Evolutionary conservation across 2,113 vertebrate genomes (phyloP), one percentile per base, ranked within the genome.

Genomic region (Columba livia): DNA sequence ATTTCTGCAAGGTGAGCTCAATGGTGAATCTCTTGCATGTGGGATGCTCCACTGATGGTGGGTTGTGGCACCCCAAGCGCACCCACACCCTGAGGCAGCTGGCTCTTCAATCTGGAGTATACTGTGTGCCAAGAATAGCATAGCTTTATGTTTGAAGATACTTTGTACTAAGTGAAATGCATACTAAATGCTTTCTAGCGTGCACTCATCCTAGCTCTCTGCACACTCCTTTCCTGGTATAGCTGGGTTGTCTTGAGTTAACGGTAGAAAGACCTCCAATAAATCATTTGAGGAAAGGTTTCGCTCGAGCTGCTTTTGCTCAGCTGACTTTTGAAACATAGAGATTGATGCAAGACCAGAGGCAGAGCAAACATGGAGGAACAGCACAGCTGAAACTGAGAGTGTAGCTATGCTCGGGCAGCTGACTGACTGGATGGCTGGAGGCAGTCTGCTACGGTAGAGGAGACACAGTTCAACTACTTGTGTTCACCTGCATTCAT

Each of bases 371-470:
- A n/a, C 1, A 0, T 7, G 29, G 50, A 72, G 65, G 70, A 87
- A 3, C 44, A 69, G 77, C 0, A 0, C 18, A 61, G 57, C 80
- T 81, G 69, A 42, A 67, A n/a, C 57, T 2, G 4, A 5, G 56
- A 58, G 42, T 2, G 5, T 42, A 12, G 18, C 83, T 53, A 31
- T 67, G 32, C 36, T 73, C 0, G 0, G 25, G 72, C 2, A 0
- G 32, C 72, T 47, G 75, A 51, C 58, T 24, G 77, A 89, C 57
- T 1, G 4, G 47, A 11, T 77, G 82, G 61, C 67, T 80, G 47
- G 48, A 90, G 83, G 73, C 21, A 1, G 17, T 67, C 53, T 81
- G 62, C 58, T 5, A 1, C 38, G 65, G 26, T 48, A 13, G 9
- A 5, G 50, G 26, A 92, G 80, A 12, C 42, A 50, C 42, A 60